phyloP scores from a whole-genome alignment of 1,140 invertebrate species.

The Zaprionus camerounensis region DNA sequence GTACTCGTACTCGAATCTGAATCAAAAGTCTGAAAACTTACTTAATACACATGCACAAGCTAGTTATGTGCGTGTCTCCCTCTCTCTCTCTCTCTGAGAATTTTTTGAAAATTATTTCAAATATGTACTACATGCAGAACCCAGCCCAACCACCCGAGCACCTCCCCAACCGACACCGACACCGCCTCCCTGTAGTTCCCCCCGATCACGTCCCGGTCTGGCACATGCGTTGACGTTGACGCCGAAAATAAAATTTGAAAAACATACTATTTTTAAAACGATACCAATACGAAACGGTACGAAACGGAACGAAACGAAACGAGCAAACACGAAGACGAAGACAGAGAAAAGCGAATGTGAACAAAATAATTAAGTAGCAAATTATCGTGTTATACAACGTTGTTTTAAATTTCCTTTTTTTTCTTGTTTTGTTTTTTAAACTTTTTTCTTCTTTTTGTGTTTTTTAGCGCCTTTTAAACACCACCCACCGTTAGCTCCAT shows the following conservation, averaged over 20 bases:
- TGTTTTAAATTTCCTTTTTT: slow-evolving; percentile 30
- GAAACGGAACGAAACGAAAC: slow-evolving; percentile 58
- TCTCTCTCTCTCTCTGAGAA: background rate
- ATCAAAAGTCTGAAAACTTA: slow-evolving; percentile 39
- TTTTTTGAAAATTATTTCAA: slow-evolving; percentile 73
- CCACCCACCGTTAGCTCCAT: background rate
- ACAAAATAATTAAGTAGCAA: slow-evolving; percentile 80
- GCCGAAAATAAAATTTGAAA: slow-evolving; percentile 80
- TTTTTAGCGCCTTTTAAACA: background rate
- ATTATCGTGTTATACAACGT: slow-evolving; percentile 81
- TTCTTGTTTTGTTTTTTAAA: background rate
- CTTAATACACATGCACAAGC: slow-evolving; percentile 26
- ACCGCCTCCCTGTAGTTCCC: background rate
- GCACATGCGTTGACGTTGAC: slow-evolving; percentile 75
- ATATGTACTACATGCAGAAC: slow-evolving; percentile 65
- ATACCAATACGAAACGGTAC: slow-evolving; percentile 69
- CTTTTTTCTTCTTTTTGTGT: slow-evolving; percentile 17
- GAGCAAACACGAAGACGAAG: slow-evolving; percentile 26
- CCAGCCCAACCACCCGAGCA: slow-evolving; percentile 25
- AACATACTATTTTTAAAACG: slow-evolving; percentile 82
- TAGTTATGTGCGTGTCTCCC: slow-evolving; percentile 20
- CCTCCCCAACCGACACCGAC: slow-evolving; percentile 6
- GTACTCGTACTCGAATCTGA: slow-evolving; percentile 31
- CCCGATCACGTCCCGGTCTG: slow-evolving; percentile 4
- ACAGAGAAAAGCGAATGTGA: slow-evolving; percentile 53